phyloP scores from a whole-genome alignment of 2,113 vertebrate genomes.

The Alaudala cheleensis region DNA sequence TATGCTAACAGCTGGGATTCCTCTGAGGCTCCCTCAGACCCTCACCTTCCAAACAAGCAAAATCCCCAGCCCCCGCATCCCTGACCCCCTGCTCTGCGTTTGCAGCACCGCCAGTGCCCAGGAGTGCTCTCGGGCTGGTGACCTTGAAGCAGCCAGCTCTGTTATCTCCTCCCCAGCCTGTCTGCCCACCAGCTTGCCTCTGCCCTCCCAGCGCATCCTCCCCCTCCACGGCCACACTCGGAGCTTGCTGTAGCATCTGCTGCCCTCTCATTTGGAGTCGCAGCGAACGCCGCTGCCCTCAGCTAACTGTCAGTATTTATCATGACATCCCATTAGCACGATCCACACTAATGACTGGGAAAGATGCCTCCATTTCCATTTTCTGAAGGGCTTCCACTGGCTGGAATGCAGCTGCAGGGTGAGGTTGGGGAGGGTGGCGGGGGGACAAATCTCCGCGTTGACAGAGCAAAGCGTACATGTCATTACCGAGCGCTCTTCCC shows the following conservation, averaged over 20 bases:
- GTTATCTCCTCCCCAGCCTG: neutral
- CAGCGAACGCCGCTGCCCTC: slow-evolving; percentile 26
- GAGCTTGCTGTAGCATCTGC: slow-evolving; percentile 31
- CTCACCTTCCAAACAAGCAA: neutral
- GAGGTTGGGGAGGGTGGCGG: neutral
- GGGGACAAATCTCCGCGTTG: neutral
- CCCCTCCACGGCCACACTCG: neutral
- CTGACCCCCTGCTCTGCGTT: accelerated
- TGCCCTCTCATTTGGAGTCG: slow-evolving; percentile 43
- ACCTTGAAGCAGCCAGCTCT: slow-evolving; percentile 15
- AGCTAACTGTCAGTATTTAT: slow-evolving; percentile 52
- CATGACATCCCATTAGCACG: slow-evolving; percentile 57
- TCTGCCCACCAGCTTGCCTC: neutral
- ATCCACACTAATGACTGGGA: slow-evolving; percentile 46
- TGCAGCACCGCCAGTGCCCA: neutral
- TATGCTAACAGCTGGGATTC: neutral
- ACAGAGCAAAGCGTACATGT: neutral
- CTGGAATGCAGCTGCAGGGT: slow-evolving; percentile 14
- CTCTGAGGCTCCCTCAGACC: neutral
- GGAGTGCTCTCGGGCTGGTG: neutral
- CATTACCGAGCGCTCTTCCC: neutral
- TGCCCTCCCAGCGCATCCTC: neutral
- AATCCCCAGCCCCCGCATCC: neutral
- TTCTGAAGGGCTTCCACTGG: slow-evolving; percentile 45
- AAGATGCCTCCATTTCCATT: slow-evolving; percentile 32